Percentiles rank a stretch among this genome's conserved stretches.
phyloP scores from a whole-genome alignment of 2,797 vertebrate genomes.

The Microchirus variegatus region DNA sequence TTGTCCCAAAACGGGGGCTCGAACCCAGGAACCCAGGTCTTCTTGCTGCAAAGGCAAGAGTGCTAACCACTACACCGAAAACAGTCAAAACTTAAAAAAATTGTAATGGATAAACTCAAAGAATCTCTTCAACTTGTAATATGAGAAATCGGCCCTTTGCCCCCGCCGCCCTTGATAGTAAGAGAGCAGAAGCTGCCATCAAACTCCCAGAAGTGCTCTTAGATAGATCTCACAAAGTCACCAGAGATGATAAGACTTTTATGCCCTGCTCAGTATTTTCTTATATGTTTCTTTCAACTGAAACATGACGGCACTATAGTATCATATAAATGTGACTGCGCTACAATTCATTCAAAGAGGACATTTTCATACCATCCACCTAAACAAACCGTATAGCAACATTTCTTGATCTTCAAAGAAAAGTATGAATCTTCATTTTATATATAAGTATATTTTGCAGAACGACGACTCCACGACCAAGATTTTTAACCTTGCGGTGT shows the following conservation, averaged over 20 bases:
- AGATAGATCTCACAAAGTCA: constrained; percentile 34
- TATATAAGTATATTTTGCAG: background rate
- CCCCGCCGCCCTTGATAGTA: background rate
- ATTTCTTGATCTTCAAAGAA: constrained; percentile 1
- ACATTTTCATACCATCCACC: background rate
- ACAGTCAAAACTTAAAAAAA: background rate
- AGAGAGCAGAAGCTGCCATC: constrained; percentile 13
- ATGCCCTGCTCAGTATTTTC: background rate
- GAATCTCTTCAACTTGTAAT: constrained; percentile 45
- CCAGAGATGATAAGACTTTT: constrained; percentile 21
- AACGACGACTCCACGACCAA: background rate
- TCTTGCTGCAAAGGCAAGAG: too few relatives aligned
- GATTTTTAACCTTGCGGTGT: background rate
- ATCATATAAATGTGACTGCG: background rate
- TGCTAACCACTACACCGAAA: too few relatives aligned
- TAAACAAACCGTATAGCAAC: background rate
- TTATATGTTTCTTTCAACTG: constrained; percentile 1
- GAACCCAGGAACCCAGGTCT: too few relatives aligned
- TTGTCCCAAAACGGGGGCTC: too few relatives aligned
- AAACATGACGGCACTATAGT: background rate
- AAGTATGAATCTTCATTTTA: background rate
- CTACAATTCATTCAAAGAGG: too few relatives aligned
- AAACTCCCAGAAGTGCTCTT: constrained; percentile 45
- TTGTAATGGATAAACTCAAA: constrained; percentile 20
- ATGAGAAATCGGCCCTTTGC: constrained; percentile 29